A percentile compares a stretch with the other conserved stretches of the same genome.
phyloP scores from a whole-genome alignment of 1,140 invertebrate genomes.

The Acromyrmex echinatior region DNA sequence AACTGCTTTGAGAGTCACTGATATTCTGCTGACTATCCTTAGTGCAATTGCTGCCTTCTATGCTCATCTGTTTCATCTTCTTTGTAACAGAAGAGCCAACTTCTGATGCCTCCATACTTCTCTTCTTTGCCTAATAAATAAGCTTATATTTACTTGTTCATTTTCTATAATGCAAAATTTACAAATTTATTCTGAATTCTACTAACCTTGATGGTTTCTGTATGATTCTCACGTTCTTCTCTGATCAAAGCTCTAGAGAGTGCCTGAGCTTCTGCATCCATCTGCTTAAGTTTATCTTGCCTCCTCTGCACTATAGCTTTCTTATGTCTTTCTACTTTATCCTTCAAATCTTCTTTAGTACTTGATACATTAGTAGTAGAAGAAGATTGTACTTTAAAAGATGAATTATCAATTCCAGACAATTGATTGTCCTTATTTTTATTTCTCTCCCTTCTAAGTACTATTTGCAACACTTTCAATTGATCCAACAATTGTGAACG shows the following conservation, averaged over 20 bases:
- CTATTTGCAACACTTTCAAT: slow-evolving; percentile 82
- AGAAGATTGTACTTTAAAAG: slow-evolving; percentile 6
- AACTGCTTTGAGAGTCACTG: background rate
- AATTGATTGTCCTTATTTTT: slow-evolving; percentile 38
- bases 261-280: slow-evolving; percentile 70
- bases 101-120: background rate
- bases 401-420: slow-evolving; percentile 23
- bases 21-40: background rate
- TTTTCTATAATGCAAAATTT: slow-evolving; percentile 24
- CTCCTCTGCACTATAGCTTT: slow-evolving; percentile 61
- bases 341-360: slow-evolving; percentile 69
- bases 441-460: slow-evolving; percentile 78
- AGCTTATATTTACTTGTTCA: background rate
- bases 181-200: slow-evolving; percentile 1
- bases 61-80: slow-evolving; percentile 12
- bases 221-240: background rate
- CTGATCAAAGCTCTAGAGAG: slow-evolving; percentile 8
- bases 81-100: slow-evolving; percentile 46
- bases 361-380: background rate
- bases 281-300: slow-evolving; percentile 73
- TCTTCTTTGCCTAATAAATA: slow-evolving; percentile 28
- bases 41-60: slow-evolving; percentile 12
- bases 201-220: background rate
- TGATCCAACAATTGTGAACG: slow-evolving; percentile 79
- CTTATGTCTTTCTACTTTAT: slow-evolving; percentile 78